Conservation (phyloP, 2,888 invertebrate species). For the Pachycephus smyrnensis region DNA sequence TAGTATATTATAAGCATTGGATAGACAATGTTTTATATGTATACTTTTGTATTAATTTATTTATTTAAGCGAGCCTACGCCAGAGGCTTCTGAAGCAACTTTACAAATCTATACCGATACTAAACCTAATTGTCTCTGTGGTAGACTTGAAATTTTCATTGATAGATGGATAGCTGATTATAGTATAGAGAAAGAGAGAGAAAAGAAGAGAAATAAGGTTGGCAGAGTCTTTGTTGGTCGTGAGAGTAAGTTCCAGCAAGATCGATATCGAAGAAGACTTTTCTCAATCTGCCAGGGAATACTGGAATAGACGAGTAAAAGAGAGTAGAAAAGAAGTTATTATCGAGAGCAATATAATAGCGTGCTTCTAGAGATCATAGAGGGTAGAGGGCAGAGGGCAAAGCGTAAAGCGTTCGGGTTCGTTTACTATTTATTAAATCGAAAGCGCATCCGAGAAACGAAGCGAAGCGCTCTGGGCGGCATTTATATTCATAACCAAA, state of each 20-base stretch:
- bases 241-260: background rate
- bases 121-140: no score
- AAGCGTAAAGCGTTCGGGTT: background rate
- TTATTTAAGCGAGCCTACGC: no score
- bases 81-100: no score
- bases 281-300: background rate
- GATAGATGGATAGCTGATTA: no score
- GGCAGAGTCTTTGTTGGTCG: background rate
- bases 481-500: conserved; percentile 52
- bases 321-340: background rate
- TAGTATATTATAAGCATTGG: no score
- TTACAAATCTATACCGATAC: no score
- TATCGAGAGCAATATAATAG: background rate
- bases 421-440: conserved; percentile 7
- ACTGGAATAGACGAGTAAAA: background rate
- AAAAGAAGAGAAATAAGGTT: no score
- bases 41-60: no score
- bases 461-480: conserved; percentile 16
- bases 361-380: background rate
- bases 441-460: background rate
- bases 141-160: no score
- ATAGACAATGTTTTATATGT: no score
- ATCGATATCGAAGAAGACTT: background rate
- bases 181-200: no score
- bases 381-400: no score